phyloP scores from a whole-genome alignment of 2,888 invertebrate genomes.

The Fissipunctia ypsillon region DNA sequence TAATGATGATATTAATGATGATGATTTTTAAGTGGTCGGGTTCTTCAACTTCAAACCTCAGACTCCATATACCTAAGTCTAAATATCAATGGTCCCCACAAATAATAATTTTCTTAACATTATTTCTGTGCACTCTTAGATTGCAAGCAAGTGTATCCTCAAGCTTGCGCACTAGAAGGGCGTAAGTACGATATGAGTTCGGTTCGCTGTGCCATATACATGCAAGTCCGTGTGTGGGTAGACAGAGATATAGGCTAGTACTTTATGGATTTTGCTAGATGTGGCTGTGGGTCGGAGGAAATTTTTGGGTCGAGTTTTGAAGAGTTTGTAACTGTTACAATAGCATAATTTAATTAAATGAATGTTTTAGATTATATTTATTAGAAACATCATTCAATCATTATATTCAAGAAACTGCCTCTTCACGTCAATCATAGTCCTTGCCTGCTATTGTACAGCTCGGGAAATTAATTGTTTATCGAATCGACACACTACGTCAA shows the following conservation, averaged over 20 bases:
- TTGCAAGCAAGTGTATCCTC: conserved; percentile 77
- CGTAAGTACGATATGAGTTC: conserved; percentile 90
- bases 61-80: background rate
- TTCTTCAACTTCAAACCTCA: background rate
- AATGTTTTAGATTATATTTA: too few species aligned
- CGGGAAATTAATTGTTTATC: too few species aligned
- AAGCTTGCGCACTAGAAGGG: conserved; percentile 82
- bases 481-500: too few species aligned
- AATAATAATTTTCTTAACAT: background rate
- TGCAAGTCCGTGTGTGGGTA: conserved; percentile 74
- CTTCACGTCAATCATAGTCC: too few species aligned
- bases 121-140: conserved; percentile 49
- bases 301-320: background rate
- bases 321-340: background rate
- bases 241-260: conserved; percentile 64
- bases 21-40: background rate
- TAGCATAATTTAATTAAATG: background rate
- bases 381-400: too few species aligned
- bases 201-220: conserved; percentile 80
- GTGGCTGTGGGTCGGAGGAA: background rate
- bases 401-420: too few species aligned
- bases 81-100: background rate
- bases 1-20: too few species aligned
- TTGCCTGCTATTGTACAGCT: too few species aligned
- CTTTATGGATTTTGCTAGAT: conserved; percentile 62